Base-by-base conservation (phyloP, 2,113 vertebrate species). In the Tachysurus fulvidraco region DNA sequence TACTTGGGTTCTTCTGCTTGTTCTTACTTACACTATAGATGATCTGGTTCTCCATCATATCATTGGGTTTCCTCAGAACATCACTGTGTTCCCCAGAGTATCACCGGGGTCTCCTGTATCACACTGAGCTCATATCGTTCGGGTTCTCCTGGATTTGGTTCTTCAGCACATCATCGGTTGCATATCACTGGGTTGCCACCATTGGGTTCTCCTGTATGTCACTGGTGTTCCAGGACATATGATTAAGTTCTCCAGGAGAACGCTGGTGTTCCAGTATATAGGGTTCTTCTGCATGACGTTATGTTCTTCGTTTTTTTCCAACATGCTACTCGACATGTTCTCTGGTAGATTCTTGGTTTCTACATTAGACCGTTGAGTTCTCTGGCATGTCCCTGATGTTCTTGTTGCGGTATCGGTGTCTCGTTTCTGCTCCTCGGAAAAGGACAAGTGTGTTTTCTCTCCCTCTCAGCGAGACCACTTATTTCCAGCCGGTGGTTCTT, bases 371-470 rank as follows among this genome's bases (percentile, higher is more conserved):
- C 60, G 55, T 59, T 23, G 78, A 81, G 83, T 81, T 85, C 65
- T 74, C 16, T 73, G 77, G 55, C 25, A 5, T 73, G 23, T 78
- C 21, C 36, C 46, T 52, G 92, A 89, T 91, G 92, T 92, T 92
- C 91, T 92, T 92, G 90, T 86, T 91, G 90, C 25, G 89, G 81
- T 88, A 60, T 36, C 62, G 87, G 89, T 88, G 54, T 85, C 69
- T 81, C 62, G 74, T 86, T 84, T 90, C 87, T 89, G 88, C 84
- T 91, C 92, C 86, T 85, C 89, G 91, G 91, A 89, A 91, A 88
- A 91, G 92, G 93, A 94, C 93, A 92, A 92, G 91, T 92, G 91
- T 89, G 92, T 87, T 94, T 92, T 94, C 92, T 92, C 89, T 90
- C 88, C 83, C 65, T 87, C 87, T 85, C 50, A 74, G 83, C 87